These are phyloP conservation scores for Cynoglossus semilaevis DNA, from an alignment of 2,113 vertebrate genomes.

Conservation along the genomic window DNA sequence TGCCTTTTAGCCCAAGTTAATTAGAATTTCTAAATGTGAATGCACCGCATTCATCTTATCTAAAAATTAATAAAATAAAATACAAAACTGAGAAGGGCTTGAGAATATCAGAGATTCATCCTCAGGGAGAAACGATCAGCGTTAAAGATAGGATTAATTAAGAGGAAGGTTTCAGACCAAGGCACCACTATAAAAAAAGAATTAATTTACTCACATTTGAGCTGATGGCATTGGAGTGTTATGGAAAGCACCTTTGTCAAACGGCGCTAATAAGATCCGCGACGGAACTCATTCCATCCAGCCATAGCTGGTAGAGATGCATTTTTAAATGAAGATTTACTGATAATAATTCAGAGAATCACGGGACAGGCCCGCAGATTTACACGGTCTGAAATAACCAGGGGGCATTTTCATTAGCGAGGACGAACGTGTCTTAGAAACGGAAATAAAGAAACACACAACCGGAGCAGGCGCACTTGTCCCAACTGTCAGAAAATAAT, in stretches of 20 bases:
- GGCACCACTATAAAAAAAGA: conserved; percentile 59
- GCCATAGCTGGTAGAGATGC: conserved; percentile 64
- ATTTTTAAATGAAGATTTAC: conserved; percentile 78
- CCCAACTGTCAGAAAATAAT: no score
- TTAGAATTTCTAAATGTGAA: no score
- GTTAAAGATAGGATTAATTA: conserved; percentile 48
- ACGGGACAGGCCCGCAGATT: conserved; percentile 73
- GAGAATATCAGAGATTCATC: conserved; percentile 42
- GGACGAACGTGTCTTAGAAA: no score
- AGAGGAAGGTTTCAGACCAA: conserved; percentile 53
- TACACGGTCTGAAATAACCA: conserved; percentile 51
- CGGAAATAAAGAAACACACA: no score
- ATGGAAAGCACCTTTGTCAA: conserved; percentile 75
- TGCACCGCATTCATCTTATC: no score
- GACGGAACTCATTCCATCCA: conserved; percentile 70
- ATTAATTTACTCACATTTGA: conserved; percentile 67
- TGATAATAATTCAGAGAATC: conserved; percentile 74
- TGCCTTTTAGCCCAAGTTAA: no score
- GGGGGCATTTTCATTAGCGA: conserved; percentile 15
- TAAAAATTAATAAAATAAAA: no score
- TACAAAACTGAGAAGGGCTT: conserved; percentile 12
- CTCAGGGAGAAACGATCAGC: conserved; percentile 49
- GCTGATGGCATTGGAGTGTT: conserved; percentile 68
- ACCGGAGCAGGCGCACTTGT: no score
- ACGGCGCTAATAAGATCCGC: conserved; percentile 71